Evolutionary conservation across 92 coral and sea anemone genomes (phyloP), one percentile per base, ranked within the genome.

Genomic region (Isaurus tuberculatus): DNA sequence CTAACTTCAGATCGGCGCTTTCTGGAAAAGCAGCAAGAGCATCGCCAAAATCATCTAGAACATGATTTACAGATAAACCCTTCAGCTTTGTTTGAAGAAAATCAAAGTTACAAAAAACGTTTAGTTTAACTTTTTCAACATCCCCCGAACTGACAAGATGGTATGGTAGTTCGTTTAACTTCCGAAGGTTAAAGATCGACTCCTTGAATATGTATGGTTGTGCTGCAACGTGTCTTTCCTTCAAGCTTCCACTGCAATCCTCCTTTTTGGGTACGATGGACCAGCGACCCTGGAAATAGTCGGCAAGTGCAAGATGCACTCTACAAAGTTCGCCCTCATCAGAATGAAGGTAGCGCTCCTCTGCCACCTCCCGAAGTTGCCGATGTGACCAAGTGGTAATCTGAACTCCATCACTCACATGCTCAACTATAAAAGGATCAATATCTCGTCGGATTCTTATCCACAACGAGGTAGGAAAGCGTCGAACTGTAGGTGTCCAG

Each of bases 381-480:
- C 90, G 93, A 73, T 97, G 94, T n/a, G 80, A 84, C 99, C 99
- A 97, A 31, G 97, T 90, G 51, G 91, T 48, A 70, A 97, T 74
- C 6, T 90, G 90, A 79, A 88, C 90, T 15, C 98, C 98, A 77
- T 97, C 90, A 58, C 78, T 90, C 75, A 88, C 91, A 32, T 86
- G 92, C 32, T 87, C 88, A 43, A 85, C 89, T 27, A 97, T 88
- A 72, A 84, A 94, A 32, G 97, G 83, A 40, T 90, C 94, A 34
- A 97, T 79, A 79, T 92, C 97, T 80, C 88, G 81, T 71, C 89
- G 92, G 68, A 94, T 86, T 71, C 98, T 91, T 67, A 89, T 67
- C 84, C 92, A 88, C 8, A 85, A 83, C 22, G 90, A 88, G 20
- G 95, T 89, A 37, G 95, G 95, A 8, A 94, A 42, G 25, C 96